Evolutionary conservation across 2,113 vertebrate genomes (phyloP).

Genomic region (Etheostoma cragini): DNA sequence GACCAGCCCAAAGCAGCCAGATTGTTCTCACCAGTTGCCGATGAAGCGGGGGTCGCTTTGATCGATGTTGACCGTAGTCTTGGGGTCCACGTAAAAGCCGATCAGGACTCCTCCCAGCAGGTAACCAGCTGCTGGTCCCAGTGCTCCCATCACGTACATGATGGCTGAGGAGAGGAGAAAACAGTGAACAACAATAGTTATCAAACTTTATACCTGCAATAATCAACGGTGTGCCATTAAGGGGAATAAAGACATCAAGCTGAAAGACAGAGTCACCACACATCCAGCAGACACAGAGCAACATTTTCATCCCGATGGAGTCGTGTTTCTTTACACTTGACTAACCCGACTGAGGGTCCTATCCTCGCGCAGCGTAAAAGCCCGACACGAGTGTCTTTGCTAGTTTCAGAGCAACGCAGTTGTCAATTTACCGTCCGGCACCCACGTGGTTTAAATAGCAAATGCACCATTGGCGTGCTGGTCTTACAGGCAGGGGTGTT

Average conservation of each 20-base stretch:
- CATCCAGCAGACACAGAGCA: background rate
- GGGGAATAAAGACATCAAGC: background rate
- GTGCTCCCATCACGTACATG: constrained; percentile 99
- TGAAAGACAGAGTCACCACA: background rate
- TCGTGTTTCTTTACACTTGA: too few relatives aligned
- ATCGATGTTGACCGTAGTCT: constrained; percentile 90
- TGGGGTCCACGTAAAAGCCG: constrained; percentile 97
- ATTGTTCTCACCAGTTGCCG: constrained; percentile 93
- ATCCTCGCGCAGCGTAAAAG: too few relatives aligned
- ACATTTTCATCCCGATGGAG: too few relatives aligned
- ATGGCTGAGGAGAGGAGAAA: constrained; percentile 81
- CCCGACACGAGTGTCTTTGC: too few relatives aligned
- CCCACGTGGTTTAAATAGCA: too few relatives aligned
- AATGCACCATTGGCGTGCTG: too few relatives aligned
- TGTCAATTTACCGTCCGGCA: too few relatives aligned
- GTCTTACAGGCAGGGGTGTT: too few relatives aligned
- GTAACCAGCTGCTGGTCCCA: constrained; percentile 97
- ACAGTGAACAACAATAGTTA: too few relatives aligned
- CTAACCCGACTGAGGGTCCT: too few relatives aligned
- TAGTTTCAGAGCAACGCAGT: too few relatives aligned
- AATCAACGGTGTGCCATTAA: background rate
- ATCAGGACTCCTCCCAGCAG: constrained; percentile 97
- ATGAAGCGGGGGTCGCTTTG: constrained; percentile 98
- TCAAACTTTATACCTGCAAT: background rate
- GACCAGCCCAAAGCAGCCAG: background rate